Evolutionary conservation across 1,140 invertebrate genomes (phyloP), one percentile per base, ranked within the genome.

Genomic region (Orius laevigatus): DNA sequence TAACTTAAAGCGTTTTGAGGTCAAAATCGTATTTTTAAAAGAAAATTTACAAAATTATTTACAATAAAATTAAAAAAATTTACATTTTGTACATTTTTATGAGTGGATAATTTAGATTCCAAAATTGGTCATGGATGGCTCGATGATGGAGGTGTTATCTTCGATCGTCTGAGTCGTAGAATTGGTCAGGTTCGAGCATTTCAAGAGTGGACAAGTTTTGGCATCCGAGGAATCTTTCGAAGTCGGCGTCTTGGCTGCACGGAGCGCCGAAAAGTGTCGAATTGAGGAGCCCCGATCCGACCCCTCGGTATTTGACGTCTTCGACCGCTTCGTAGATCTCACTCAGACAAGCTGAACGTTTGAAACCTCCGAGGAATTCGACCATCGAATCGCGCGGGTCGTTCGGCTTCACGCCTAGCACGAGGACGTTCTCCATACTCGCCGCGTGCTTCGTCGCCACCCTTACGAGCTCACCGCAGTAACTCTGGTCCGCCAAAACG

Each of bases 401-500:
- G 6, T 15, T 43, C 6, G 41, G 14, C 9, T 20, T 20, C 3
- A 43, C 41, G 6, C 41, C 41, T 15, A 43, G 41, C 5, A 20
- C 18, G 18, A 43, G 19, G 9, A 43, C 6, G 41, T 43, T 43
- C 14, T 12, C 6, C 9, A 43, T 10, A 20, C 4, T 43, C 4
- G 41, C 14, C 41, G 41, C 6, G 41, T 43, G 41, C 18, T 43
- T 43, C 41, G 25, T 43, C 4, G 41, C 18, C 6, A 43, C 10
- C 18, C 41, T 43, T 5, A 65, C 57, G 5, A 73, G 49, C 39
- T 66, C 57, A 0, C 65, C 67, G 2, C 68, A 59, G 54, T 64
- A 69, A 49, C 66, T 70, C 47, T 72, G 70, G 51, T 74, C 72
- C 1, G 62, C 63, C 1, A 74, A 53, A 3, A 73, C 47, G 18